Conservation (phyloP, 1,140 invertebrate genomes). For the Nixonia krombeini region DNA sequence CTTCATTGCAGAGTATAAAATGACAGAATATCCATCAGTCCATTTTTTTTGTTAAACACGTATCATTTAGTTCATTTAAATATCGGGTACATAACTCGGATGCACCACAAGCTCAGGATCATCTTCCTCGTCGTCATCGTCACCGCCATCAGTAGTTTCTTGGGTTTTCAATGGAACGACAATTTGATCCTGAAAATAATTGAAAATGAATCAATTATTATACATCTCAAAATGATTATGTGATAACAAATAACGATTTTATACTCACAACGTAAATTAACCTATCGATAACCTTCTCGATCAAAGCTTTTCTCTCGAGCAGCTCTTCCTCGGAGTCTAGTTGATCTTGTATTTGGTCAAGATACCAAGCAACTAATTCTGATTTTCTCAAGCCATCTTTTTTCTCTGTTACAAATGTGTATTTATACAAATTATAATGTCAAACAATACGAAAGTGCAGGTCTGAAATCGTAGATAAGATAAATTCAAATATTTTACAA, state of each 20-base stretch:
- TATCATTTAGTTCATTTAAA: too few species aligned
- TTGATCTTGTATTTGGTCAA: slow-evolving; percentile 89
- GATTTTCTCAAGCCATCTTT: slow-evolving; percentile 82
- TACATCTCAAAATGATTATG: background rate
- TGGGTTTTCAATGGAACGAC: slow-evolving; percentile 86
- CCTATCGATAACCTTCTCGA: slow-evolving; percentile 96
- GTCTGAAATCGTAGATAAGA: too few species aligned
- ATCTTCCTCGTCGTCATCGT: slow-evolving; percentile 77
- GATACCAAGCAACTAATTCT: slow-evolving; percentile 95
- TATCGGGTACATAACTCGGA: slow-evolving; percentile 93
- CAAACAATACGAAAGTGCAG: slow-evolving; percentile 14
- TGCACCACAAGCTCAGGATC: slow-evolving; percentile 94
- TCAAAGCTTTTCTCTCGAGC: slow-evolving; percentile 87
- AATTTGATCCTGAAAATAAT: slow-evolving; percentile 74
- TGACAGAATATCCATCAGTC: too few species aligned
- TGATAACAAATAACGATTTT: slow-evolving; percentile 5
- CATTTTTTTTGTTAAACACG: too few species aligned
- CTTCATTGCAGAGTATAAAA: too few species aligned
- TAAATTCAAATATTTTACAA: slow-evolving; percentile 12
- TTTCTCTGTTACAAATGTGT: slow-evolving; percentile 41
- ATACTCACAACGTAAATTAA: slow-evolving; percentile 86
- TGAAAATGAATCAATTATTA: too few species aligned
- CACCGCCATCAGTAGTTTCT: slow-evolving; percentile 38
- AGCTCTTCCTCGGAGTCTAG: slow-evolving; percentile 94
- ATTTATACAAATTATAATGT: slow-evolving; percentile 3